These are phyloP conservation scores for Meandrina meandrites DNA, from an alignment of 92 coral and sea anemone species.

Conservation along the genomic window DNA sequence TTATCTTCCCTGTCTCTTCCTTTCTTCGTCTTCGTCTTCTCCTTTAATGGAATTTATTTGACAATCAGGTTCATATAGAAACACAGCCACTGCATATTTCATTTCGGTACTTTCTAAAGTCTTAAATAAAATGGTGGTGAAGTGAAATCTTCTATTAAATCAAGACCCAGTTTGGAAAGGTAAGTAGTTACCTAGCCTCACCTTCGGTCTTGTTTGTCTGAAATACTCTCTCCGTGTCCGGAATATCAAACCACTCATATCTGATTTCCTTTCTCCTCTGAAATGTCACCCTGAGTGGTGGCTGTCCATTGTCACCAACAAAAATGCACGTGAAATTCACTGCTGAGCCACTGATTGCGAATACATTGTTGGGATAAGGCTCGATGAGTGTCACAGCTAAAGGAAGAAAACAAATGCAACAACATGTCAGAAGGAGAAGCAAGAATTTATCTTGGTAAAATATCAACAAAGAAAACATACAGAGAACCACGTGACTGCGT, in stretches of 20 bases:
- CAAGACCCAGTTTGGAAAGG: too few species aligned
- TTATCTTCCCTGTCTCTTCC: too few species aligned
- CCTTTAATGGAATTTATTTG: too few species aligned
- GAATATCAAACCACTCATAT: background rate
- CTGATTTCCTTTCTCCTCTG: background rate
- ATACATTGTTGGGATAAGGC: slow-evolving; percentile 52
- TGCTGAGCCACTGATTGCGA: slow-evolving; percentile 47
- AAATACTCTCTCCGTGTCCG: slow-evolving; percentile 22
- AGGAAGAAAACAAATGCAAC: too few species aligned
- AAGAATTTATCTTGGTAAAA: background rate
- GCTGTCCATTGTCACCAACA: slow-evolving; percentile 21
- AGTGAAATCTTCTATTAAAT: background rate
- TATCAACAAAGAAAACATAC: background rate
- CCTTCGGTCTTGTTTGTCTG: slow-evolving; percentile 51
- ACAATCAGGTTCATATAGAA: too few species aligned
- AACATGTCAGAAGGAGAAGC: too few species aligned
- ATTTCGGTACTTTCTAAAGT: too few species aligned
- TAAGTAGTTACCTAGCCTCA: background rate
- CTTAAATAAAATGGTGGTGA: too few species aligned
- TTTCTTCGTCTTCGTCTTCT: too few species aligned
- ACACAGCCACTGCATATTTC: too few species aligned
- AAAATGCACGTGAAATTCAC: slow-evolving; percentile 44
- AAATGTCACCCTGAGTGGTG: slow-evolving; percentile 42
- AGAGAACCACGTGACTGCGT: too few species aligned
- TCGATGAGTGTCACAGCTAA: slow-evolving; percentile 36